These are phyloP conservation scores for Rhea pennata DNA, from an alignment of 2,113 vertebrate genomes.

Conservation along the genomic window DNA sequence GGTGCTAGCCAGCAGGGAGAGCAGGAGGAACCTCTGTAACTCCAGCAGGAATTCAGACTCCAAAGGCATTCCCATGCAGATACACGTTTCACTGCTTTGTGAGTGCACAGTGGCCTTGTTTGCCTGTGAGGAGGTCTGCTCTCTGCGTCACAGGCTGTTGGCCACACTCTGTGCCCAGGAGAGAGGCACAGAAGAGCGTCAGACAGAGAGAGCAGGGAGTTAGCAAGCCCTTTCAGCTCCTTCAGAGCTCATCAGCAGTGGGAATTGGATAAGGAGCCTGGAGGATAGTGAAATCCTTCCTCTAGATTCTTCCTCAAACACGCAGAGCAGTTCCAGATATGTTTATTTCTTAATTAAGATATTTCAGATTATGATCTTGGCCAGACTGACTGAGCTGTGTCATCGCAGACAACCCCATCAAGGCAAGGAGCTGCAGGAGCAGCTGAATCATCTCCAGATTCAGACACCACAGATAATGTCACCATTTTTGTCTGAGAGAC, in stretches of 20 bases:
- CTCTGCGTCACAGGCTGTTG: background rate
- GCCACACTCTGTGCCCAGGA: background rate
- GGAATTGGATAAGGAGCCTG: background rate
- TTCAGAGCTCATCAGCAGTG: background rate
- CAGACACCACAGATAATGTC: background rate
- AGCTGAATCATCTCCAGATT: constrained; percentile 14
- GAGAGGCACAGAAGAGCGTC: background rate
- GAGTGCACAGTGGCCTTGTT: fast-evolving
- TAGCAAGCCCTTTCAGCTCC: fast-evolving
- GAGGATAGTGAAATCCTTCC: background rate
- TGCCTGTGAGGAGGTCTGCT: background rate
- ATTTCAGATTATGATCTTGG: background rate
- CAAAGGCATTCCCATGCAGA: background rate
- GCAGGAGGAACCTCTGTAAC: background rate
- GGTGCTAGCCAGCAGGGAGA: background rate
- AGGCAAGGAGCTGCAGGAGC: background rate
- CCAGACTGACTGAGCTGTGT: background rate
- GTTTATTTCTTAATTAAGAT: background rate
- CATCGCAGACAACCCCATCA: background rate
- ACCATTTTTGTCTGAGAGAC: background rate
- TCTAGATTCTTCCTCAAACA: background rate
- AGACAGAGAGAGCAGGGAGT: background rate
- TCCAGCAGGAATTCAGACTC: background rate
- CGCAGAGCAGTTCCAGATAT: background rate
- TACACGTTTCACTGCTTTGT: background rate